Evolutionary conservation across 2,113 vertebrate species (phyloP).

Genomic region (Pangasianodon hypophthalmus): DNA sequence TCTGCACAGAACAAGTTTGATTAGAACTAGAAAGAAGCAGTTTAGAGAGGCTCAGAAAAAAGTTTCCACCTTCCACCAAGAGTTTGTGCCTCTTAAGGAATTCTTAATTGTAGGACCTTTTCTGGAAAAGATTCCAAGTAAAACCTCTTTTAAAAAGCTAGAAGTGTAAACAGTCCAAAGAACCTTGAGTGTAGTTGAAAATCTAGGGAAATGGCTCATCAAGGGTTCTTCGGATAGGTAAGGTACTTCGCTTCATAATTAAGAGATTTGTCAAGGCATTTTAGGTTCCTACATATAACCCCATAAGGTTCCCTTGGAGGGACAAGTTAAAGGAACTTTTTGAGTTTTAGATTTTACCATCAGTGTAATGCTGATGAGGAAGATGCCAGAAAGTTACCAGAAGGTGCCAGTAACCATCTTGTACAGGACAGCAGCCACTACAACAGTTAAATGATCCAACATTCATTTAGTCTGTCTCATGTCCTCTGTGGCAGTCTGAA

Average conservation of each 20-base stretch:
- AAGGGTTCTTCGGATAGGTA: background rate
- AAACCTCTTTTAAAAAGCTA: background rate
- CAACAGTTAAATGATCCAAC: background rate
- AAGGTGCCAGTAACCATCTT: background rate
- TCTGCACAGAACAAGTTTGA: background rate
- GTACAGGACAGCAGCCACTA: background rate
- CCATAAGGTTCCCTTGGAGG: background rate
- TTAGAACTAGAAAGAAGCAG: background rate
- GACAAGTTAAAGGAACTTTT: background rate
- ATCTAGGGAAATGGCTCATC: background rate
- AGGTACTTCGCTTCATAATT: background rate
- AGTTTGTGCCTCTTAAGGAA: background rate
- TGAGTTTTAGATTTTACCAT: background rate
- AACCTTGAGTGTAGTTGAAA: background rate
- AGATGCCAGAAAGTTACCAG: background rate
- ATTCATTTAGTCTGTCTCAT: background rate
- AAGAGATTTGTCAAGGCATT: background rate
- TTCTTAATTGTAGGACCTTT: background rate
- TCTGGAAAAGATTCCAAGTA: background rate
- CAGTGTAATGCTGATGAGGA: background rate
- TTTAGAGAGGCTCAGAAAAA: background rate
- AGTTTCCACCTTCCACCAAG: background rate
- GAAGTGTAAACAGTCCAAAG: background rate
- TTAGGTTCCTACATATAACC: background rate
- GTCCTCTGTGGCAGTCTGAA: background rate